Base-by-base conservation (phyloP, 37 sponge, comb jelly and placozoan genomes). In the Crambe crambe region DNA sequence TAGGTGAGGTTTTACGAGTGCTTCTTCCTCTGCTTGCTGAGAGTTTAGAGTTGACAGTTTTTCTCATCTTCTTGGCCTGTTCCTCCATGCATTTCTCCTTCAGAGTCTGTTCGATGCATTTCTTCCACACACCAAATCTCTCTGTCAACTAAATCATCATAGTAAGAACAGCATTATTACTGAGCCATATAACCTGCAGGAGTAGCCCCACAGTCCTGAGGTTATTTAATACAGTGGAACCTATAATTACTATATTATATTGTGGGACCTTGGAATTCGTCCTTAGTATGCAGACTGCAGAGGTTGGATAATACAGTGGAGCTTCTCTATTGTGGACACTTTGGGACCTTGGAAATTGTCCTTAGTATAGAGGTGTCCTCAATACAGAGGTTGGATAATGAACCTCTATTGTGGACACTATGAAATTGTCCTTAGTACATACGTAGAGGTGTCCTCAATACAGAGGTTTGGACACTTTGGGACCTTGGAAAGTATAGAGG, bases 81-180 rank as follows among this genome's bases (percentile, higher is more conserved):
- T 80, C 80, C 39, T 81, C 82, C 73, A 70, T 72, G 26, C 73
- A 81, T 51, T 64, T 61, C 35, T 81, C 73, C 51, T 73, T 81
- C 64, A 73, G 43, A 15, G 64, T 72, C n/a, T 72, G 63, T 9
- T 59, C 35, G 42, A 81, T 43, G 47, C 47, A 72, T 29, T 73
- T 32, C 47, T 58, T 61, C 82, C 82, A 81, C 18, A 64, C 18
- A 15, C 38, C 30, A 35, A 81, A 81, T 35, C 82, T 12, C 10
- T 72, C 73, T n/a, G 22, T 68, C 72, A 80, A 3, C 70, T 80
- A 47, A 12, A 62, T 32, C n/a, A 37, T 5, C 3, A 75, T 58
- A 58, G 59, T 23, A 2, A 12, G 25, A 58, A n/a, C n/a, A n/a
- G n/a, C n/a, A n/a, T n/a, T n/a, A n/a, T n/a, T n/a, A n/a, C n/a